Conservation (phyloP, 2,113 vertebrate genomes). For the Pituophis catenifer region DNA sequence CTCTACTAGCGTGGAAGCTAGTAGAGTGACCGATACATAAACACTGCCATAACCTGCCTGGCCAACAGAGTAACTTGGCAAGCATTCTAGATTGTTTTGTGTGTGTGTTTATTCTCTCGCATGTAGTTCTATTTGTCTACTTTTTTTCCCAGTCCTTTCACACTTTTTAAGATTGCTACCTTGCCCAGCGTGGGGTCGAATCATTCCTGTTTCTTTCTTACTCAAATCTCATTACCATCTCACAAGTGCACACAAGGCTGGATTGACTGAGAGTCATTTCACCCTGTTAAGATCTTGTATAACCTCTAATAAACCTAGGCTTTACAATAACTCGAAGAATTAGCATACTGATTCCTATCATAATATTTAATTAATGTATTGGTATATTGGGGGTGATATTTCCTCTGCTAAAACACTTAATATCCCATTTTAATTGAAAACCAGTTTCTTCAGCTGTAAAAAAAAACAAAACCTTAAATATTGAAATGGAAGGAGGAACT, state of each 20-base stretch:
- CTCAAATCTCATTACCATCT: neutral
- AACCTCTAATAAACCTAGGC: neutral
- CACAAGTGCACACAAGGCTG: neutral
- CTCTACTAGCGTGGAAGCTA: neutral
- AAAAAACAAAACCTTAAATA: constrained; percentile 30
- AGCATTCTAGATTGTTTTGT: neutral
- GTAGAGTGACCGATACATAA: neutral
- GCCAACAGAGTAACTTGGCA: neutral
- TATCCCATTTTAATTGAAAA: constrained; percentile 25
- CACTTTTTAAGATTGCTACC: neutral
- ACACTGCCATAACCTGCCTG: neutral
- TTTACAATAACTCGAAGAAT: neutral
- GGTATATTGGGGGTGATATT: neutral
- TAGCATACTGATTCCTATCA: neutral
- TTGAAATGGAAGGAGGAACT: constrained; percentile 25
- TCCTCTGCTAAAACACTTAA: neutral
- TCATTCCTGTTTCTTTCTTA: neutral
- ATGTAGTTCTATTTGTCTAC: neutral
- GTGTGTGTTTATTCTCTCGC: neutral
- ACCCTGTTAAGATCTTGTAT: neutral
- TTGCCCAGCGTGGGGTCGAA: neutral
- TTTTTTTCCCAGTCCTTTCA: neutral
- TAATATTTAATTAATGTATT: constrained; percentile 40
- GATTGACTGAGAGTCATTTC: neutral
- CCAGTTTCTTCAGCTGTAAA: constrained; percentile 14